Conservation (phyloP, 1,140 invertebrate species). For the Sycophila sp. region DNA sequence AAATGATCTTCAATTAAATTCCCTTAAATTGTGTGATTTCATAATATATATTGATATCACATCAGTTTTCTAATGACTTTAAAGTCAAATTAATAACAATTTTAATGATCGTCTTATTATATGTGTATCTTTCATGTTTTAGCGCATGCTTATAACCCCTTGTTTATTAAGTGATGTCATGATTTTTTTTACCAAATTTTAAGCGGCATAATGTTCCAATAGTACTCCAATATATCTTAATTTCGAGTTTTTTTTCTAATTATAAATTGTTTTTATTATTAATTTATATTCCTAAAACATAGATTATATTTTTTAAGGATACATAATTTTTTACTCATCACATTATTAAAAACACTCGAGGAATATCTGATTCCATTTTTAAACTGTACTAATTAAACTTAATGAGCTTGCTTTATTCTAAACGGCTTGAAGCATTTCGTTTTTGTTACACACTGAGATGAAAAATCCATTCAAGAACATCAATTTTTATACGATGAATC, state of each 20-base stretch:
- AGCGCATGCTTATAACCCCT: background rate
- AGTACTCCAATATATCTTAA: too few relatives aligned
- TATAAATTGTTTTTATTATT: background rate
- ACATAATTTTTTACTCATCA: background rate
- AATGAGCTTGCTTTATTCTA: background rate
- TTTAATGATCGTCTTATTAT: conserved; percentile 8
- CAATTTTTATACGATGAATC: background rate
- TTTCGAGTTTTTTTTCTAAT: background rate
- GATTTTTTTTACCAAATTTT: too few relatives aligned
- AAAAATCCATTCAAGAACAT: conserved; percentile 7
- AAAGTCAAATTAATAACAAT: background rate
- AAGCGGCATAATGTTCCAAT: too few relatives aligned
- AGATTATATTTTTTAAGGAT: background rate
- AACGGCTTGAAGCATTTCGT: background rate
- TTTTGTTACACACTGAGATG: background rate
- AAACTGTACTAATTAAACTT: background rate
- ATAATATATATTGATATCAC: conserved; percentile 14
- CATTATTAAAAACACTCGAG: background rate
- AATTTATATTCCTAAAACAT: background rate
- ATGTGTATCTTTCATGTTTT: conserved; percentile 29
- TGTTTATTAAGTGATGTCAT: too few relatives aligned
- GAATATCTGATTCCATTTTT: conserved; percentile 2
- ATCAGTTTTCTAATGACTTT: conserved; percentile 21
- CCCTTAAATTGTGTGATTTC: conserved; percentile 4
- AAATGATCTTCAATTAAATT: background rate